Conservation (phyloP, 2,113 vertebrate species). For the Montifringilla adamsi region DNA sequence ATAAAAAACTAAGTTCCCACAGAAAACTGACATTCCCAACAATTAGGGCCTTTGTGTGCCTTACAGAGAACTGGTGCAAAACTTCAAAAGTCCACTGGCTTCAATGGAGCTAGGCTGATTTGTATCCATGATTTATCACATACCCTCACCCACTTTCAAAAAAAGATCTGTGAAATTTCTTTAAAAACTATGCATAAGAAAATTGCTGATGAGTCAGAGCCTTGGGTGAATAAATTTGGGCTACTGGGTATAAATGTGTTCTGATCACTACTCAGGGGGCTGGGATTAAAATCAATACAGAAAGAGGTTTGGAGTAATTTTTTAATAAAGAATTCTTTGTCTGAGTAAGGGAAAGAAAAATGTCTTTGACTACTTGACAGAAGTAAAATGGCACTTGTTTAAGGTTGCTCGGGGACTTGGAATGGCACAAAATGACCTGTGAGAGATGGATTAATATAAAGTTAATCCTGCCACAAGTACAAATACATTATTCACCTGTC, state of each 20-base stretch:
- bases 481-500: slow-evolving; percentile 14
- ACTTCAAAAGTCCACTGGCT: background rate
- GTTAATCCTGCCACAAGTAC: background rate
- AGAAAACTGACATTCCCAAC: background rate
- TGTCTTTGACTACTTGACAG: background rate
- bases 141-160: background rate
- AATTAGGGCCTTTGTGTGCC: background rate
- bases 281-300: background rate
- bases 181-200: background rate
- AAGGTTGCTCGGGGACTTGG: background rate
- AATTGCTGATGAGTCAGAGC: background rate
- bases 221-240: background rate
- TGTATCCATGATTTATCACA: background rate
- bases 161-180: background rate
- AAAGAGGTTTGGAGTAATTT: background rate
- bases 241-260: background rate
- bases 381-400: slow-evolving; percentile 27
- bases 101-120: background rate
- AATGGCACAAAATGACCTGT: slow-evolving; percentile 1
- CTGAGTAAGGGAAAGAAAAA: background rate
- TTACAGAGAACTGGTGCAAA: background rate
- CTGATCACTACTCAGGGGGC: background rate
- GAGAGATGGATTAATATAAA: slow-evolving; percentile 25
- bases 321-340: background rate
- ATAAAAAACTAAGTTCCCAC: background rate